phyloP scores from a whole-genome alignment of 2,113 vertebrate species.

The Stigmatopora argus region DNA sequence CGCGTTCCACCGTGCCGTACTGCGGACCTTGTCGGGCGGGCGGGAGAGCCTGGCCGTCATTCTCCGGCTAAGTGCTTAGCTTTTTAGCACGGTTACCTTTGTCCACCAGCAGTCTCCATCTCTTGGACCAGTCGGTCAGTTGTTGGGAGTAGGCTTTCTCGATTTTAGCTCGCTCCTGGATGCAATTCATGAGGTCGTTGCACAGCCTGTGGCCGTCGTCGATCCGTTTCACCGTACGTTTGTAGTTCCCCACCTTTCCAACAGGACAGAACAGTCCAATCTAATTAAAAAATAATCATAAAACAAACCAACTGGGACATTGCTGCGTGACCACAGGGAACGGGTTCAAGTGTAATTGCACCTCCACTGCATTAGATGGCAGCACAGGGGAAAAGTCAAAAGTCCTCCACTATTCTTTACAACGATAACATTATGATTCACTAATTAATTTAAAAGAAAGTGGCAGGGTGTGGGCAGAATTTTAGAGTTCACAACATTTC shows the following conservation, averaged over 20 bases:
- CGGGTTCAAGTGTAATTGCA: no score
- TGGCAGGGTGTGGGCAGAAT: no score
- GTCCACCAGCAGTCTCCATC: constrained; percentile 93
- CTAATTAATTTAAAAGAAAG: no score
- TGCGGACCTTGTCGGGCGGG: constrained; percentile 78
- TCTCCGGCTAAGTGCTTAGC: neutral
- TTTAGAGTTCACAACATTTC: no score
- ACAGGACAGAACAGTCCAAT: neutral
- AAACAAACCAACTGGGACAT: no score
- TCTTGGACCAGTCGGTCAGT: constrained; percentile 92
- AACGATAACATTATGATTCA: no score
- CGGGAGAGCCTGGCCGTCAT: no score
- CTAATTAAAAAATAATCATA: no score
- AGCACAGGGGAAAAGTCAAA: no score
- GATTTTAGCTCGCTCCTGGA: constrained; percentile 96
- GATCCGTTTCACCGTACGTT: constrained; percentile 89
- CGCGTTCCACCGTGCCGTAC: constrained; percentile 89
- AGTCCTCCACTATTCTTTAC: no score
- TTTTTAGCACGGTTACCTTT: constrained; percentile 71
- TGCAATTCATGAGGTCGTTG: constrained; percentile 93
- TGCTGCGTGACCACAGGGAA: no score
- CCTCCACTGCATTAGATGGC: no score
- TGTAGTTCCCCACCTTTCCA: constrained; percentile 91
- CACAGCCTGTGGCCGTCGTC: constrained; percentile 93
- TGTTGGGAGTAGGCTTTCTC: constrained; percentile 93